Conservation (phyloP, 35 echinoderm and acorn worm genomes). For the Heliocidaris tuberculata region DNA sequence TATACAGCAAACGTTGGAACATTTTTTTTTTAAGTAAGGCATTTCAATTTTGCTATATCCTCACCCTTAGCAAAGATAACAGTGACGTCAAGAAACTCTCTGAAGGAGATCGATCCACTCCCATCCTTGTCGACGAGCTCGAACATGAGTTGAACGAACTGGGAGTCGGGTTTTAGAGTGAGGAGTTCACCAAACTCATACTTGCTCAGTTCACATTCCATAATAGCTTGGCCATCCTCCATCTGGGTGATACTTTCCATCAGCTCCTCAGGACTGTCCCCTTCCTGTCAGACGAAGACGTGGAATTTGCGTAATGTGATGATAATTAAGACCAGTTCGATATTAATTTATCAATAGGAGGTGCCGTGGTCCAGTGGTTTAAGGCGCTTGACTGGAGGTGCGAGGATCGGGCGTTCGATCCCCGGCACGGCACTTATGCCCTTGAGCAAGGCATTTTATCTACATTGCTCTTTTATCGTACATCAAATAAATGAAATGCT, state of each 20-base stretch:
- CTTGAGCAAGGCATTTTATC: too few relatives aligned
- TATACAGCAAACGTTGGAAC: too few relatives aligned
- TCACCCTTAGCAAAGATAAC: conserved; percentile 85
- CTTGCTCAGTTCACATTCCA: conserved; percentile 60
- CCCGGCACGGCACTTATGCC: too few relatives aligned
- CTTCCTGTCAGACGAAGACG: background rate
- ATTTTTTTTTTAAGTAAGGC: too few relatives aligned
- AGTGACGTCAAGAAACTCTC: conserved; percentile 70
- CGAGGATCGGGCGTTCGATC: too few relatives aligned
- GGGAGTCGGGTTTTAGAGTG: conserved; percentile 44
- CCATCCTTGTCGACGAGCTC: conserved; percentile 68
- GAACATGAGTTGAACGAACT: conserved; percentile 82
- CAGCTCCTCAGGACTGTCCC: conserved; percentile 2
- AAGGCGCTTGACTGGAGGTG: too few relatives aligned
- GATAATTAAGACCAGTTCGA: background rate
- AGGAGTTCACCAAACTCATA: conserved; percentile 70
- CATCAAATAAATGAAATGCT: too few relatives aligned
- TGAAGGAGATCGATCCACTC: conserved; percentile 74
- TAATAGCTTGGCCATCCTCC: conserved; percentile 24
- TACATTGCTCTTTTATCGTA: too few relatives aligned
- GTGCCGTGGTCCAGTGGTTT: too few relatives aligned
- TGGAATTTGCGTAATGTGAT: background rate
- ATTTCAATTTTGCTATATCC: too few relatives aligned
- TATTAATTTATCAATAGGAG: too few relatives aligned
- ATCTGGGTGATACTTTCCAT: conserved; percentile 8